These are phyloP conservation scores for Epinephelus fuscoguttatus DNA, from an alignment of 2,113 vertebrate species.

Conservation along the genomic window DNA sequence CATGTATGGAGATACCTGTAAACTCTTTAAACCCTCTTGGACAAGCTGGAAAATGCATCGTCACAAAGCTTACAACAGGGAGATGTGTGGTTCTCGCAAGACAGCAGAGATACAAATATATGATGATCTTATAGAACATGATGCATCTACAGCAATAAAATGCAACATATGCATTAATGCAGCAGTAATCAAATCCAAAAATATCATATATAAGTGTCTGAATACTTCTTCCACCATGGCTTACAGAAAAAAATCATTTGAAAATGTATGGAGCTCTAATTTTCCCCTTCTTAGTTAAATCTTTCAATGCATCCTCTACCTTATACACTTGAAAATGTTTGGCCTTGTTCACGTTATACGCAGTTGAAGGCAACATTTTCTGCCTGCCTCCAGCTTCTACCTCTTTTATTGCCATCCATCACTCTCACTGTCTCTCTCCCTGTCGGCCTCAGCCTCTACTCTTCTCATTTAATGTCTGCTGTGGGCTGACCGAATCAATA, in stretches of 20 bases:
- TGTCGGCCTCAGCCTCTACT: conserved; percentile 57
- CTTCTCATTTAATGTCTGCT: conserved; percentile 70
- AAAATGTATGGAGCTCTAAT: not conserved
- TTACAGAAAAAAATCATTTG: not conserved
- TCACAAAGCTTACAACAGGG: no score
- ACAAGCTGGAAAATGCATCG: no score
- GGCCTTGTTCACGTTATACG: not conserved
- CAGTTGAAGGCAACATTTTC: conserved; percentile 15
- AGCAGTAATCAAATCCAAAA: no score
- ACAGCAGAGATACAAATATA: no score
- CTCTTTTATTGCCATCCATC: conserved; percentile 69
- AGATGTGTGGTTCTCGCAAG: no score
- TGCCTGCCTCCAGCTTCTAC: conserved; percentile 31
- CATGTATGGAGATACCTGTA: no score
- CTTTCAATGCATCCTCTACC: not conserved
- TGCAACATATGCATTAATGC: no score
- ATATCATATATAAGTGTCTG: no score
- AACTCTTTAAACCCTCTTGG: no score
- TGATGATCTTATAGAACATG: no score
- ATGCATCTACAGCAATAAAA: no score
- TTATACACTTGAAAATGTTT: not conserved
- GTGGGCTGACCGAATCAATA: conserved; percentile 67
- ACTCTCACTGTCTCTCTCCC: conserved; percentile 50
- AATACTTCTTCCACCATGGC: no score
- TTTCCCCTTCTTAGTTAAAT: not conserved